These are phyloP conservation scores for Dascillus cervinus DNA, from an alignment of 2,888 invertebrate species.

Conservation along the genomic window DNA sequence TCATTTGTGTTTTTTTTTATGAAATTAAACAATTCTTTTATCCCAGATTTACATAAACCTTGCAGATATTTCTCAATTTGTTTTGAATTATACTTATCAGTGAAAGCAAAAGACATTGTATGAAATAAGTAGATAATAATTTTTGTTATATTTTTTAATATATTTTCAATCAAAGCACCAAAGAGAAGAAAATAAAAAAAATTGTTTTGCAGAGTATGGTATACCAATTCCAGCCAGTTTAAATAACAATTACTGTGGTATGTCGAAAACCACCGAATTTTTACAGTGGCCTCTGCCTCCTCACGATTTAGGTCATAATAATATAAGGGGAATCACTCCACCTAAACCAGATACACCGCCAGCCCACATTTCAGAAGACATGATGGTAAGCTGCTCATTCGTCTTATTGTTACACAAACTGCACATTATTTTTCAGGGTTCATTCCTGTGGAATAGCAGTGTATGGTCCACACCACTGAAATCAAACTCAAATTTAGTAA, in stretches of 20 bases:
- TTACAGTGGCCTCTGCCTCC: constrained; percentile 27
- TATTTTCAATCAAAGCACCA: too few species aligned
- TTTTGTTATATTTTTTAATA: too few species aligned
- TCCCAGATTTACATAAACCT: too few species aligned
- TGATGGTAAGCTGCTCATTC: not conserved
- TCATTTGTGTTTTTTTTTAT: too few species aligned
- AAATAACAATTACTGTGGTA: constrained; percentile 9
- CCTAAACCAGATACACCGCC: constrained; percentile 46
- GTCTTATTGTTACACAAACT: too few species aligned
- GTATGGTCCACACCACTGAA: constrained; percentile 17
- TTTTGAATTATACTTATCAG: too few species aligned
- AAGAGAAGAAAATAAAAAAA: not conserved
- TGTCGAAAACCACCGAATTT: constrained; percentile 6
- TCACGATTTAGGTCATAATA: constrained; percentile 12
- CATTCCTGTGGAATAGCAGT: constrained; percentile 5
- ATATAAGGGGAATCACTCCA: constrained; percentile 27
- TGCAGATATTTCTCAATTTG: too few species aligned
- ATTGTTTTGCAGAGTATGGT: constrained; percentile 26
- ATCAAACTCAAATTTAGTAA: constrained; percentile 13
- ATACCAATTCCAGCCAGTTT: too few species aligned
- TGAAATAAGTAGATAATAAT: too few species aligned
- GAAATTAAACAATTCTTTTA: too few species aligned
- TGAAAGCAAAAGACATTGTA: too few species aligned
- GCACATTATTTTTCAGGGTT: constrained; percentile 4
- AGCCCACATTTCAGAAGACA: constrained; percentile 25